phyloP scores from a whole-genome alignment of 1,140 invertebrate genomes.

The Cotesia chilonis region DNA sequence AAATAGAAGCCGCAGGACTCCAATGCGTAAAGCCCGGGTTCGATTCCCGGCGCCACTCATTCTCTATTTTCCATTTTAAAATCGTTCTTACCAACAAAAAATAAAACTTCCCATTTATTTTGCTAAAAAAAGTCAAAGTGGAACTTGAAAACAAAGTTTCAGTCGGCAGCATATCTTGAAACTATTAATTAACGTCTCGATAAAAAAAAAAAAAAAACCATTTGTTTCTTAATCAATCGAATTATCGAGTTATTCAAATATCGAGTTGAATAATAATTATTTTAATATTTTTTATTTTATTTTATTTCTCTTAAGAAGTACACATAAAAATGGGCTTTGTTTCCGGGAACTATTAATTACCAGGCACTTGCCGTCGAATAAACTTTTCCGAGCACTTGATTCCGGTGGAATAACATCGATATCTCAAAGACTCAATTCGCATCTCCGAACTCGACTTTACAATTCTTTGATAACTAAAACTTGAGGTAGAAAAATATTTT shows the following conservation, averaged over 20 bases:
- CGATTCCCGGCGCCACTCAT: no score
- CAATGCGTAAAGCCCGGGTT: no score
- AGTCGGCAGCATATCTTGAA: no score
- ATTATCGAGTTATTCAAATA: constrained; percentile 42
- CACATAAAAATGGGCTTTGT: constrained; percentile 2
- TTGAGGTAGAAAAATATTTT: neutral
- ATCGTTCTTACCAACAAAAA: no score
- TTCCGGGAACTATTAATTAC: constrained; percentile 7
- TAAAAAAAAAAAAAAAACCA: constrained; percentile 27
- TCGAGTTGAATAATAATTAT: constrained; percentile 4
- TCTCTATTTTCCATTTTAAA: no score
- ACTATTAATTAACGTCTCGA: no score
- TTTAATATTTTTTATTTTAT: neutral
- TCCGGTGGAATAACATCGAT: constrained; percentile 20
- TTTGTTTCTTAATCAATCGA: constrained; percentile 33
- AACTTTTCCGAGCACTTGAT: constrained; percentile 25
- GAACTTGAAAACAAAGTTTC: no score
- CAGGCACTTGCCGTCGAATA: constrained; percentile 12
- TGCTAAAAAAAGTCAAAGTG: no score
- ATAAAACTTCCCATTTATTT: no score
- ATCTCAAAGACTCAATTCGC: neutral
- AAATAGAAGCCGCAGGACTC: no score
- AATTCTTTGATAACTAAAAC: neutral
- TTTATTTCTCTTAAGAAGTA: neutral
- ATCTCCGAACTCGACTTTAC: neutral